phyloP scores from a whole-genome alignment of 1,140 invertebrate species.

The Drosophila melanica region DNA sequence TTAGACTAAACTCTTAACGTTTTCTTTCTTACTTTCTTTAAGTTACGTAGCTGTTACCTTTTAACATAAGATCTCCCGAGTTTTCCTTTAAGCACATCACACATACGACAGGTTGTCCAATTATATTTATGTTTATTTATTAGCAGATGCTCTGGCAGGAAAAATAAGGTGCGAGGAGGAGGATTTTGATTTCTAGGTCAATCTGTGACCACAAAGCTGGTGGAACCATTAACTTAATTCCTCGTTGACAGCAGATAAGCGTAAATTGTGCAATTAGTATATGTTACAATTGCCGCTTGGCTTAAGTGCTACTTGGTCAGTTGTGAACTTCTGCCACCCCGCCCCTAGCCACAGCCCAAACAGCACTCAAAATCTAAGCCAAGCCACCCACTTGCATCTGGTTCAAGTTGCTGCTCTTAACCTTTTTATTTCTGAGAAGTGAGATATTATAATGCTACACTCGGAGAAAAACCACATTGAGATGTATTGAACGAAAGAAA shows the following conservation, averaged over 20 bases:
- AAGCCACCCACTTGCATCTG: constrained; percentile 22
- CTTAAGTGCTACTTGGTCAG: constrained; percentile 7
- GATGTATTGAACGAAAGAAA: too few relatives aligned
- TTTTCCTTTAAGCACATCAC: too few relatives aligned
- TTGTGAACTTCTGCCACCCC: background rate
- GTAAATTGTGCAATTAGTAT: constrained; percentile 21
- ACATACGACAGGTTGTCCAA: constrained; percentile 4
- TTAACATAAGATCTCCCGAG: background rate
- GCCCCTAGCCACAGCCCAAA: background rate
- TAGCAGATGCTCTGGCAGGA: background rate
- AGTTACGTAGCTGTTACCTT: too few relatives aligned
- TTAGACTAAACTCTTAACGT: too few relatives aligned
- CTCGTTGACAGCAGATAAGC: constrained; percentile 15
- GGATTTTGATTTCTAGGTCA: background rate
- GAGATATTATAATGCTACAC: background rate
- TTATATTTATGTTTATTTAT: background rate
- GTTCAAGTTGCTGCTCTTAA: background rate
- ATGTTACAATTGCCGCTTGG: constrained; percentile 35
- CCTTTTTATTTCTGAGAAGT: background rate
- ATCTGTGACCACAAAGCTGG: background rate
- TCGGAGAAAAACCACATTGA: background rate
- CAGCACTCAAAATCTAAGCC: background rate
- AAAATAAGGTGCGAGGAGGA: too few relatives aligned
- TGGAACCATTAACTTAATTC: constrained; percentile 13
- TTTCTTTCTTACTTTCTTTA: too few relatives aligned